Evolutionary conservation across 2,113 vertebrate genomes (phyloP).

Genomic region (Dromas ardeola): DNA sequence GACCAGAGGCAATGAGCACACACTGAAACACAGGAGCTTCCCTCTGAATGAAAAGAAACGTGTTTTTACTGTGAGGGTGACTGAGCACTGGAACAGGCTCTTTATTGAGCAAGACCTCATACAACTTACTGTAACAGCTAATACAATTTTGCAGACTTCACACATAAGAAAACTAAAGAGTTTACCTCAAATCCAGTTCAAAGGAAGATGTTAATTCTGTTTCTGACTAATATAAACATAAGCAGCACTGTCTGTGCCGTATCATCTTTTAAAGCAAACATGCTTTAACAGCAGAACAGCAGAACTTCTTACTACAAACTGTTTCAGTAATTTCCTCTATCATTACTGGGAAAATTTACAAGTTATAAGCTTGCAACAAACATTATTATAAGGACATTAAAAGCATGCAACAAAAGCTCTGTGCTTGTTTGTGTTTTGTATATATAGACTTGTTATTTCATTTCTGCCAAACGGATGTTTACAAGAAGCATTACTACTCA

Average conservation of each 20-base stretch:
- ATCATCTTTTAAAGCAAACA: not conserved
- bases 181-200: not conserved
- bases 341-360: not conserved
- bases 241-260: not conserved
- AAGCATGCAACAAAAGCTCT: not conserved
- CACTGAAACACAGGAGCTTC: not conserved
- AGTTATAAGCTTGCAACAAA: not conserved
- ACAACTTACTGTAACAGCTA: not conserved
- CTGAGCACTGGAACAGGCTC: not conserved
- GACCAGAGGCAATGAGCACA: not conserved
- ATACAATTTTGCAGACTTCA: not conserved
- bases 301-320: not conserved
- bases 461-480: not conserved
- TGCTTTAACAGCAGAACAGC: too few relatives aligned
- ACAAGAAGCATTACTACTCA: not conserved
- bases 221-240: not conserved
- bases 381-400: not conserved
- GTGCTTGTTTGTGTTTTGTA: not conserved
- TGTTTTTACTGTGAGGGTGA: not conserved
- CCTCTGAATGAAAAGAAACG: not conserved
- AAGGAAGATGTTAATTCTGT: not conserved
- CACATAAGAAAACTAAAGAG: not conserved
- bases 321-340: not conserved
- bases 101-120: not conserved
- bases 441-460: not conserved